These are phyloP conservation scores for Chrysina gloriosa DNA, from an alignment of 2,888 invertebrate genomes.

Conservation along the genomic window DNA sequence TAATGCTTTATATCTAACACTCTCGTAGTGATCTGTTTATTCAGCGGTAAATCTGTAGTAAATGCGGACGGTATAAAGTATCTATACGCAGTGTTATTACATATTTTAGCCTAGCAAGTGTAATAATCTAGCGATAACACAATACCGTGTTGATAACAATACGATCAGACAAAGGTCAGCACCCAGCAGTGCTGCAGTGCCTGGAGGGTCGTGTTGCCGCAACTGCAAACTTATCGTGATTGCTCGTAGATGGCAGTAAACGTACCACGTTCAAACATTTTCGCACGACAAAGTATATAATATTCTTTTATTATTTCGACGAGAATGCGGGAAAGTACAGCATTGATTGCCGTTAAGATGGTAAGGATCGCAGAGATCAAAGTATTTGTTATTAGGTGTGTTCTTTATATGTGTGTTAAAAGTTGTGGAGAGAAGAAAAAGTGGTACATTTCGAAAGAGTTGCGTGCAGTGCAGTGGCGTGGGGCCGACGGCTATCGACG, in stretches of 20 bases:
- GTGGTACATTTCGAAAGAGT: conserved; percentile 37
- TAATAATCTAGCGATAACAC: conserved; percentile 52
- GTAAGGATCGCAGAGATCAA: not conserved
- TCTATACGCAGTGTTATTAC: conserved; percentile 30
- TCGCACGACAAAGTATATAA: too few relatives aligned
- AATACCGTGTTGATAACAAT: conserved; percentile 49
- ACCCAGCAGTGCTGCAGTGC: conserved; percentile 47
- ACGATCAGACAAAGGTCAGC: conserved; percentile 47
- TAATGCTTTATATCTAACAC: conserved; percentile 10
- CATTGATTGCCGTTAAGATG: not conserved
- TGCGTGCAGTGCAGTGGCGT: conserved; percentile 47
- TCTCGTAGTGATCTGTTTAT: conserved; percentile 3
- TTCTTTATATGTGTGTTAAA: conserved; percentile 10
- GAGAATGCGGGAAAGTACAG: not conserved
- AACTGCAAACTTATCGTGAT: conserved; percentile 25
- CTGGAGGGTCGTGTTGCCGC: conserved; percentile 43
- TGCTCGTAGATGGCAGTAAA: conserved; percentile 48
- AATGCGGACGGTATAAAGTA: conserved; percentile 1
- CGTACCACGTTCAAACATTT: conserved; percentile 7
- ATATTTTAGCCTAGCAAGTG: conserved; percentile 48
- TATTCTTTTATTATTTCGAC: not conserved
- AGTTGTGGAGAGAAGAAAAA: conserved; percentile 31
- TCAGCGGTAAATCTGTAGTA: conserved; percentile 14
- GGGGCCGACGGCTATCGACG: conserved; percentile 49
- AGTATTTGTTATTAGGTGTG: conserved; percentile 19